These are phyloP conservation scores for Hoplostethus mediterraneus DNA, from an alignment of 2,797 vertebrate genomes.

Conservation along the genomic window DNA sequence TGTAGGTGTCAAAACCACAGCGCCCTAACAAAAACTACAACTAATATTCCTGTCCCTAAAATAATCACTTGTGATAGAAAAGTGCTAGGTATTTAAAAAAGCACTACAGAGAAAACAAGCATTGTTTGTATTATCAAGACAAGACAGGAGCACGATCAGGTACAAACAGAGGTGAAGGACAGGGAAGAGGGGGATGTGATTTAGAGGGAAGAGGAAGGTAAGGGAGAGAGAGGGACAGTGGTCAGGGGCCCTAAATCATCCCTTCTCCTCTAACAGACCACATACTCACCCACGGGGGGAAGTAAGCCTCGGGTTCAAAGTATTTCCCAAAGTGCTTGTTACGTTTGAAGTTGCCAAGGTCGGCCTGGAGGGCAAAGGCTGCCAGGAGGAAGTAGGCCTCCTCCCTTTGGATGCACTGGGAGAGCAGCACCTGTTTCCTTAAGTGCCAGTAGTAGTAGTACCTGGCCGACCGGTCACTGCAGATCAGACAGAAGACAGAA, in stretches of 20 bases:
- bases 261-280: slow-evolving; percentile 8
- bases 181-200: too few species aligned
- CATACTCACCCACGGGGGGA: slow-evolving; percentile 94
- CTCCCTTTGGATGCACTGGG: slow-evolving; percentile 93
- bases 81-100: not conserved
- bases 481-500: not conserved
- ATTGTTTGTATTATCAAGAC: too few species aligned
- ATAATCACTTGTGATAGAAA: not conserved
- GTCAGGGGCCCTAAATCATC: slow-evolving; percentile 9
- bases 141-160: too few species aligned
- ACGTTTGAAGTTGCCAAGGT: slow-evolving; percentile 97
- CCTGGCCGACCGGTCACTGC: slow-evolving; percentile 92
- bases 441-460: slow-evolving; percentile 99
- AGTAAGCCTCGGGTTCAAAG: slow-evolving; percentile 97
- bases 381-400: slow-evolving; percentile 98
- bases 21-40: not conserved
- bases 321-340: slow-evolving; percentile 97
- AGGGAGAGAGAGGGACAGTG: not conserved
- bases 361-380: slow-evolving; percentile 96
- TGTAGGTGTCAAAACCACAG: too few species aligned
- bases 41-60: not conserved
- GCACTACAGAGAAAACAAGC: too few species aligned
- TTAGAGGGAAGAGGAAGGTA: too few species aligned
- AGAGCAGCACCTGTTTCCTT: slow-evolving; percentile 95
- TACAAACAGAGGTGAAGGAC: too few species aligned